These are phyloP conservation scores for Ctena decussata DNA, from an alignment of 2,888 invertebrate genomes.

Conservation along the genomic window DNA sequence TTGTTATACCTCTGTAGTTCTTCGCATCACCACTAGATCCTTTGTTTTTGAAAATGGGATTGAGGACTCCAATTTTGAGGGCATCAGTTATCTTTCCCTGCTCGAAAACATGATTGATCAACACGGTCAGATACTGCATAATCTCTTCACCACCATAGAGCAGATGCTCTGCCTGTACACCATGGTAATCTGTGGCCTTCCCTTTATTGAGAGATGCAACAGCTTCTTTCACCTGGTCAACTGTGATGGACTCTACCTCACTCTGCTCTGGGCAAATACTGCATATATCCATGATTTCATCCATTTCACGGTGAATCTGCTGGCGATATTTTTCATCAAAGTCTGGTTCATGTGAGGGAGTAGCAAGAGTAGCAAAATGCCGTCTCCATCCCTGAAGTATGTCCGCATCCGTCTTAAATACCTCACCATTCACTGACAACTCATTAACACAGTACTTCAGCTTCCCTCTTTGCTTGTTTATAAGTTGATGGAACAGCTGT, in stretches of 20 bases:
- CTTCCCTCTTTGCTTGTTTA: too few species aligned
- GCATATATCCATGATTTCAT: not conserved
- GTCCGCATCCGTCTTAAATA: too few species aligned
- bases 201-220: not conserved
- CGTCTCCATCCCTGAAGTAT: too few species aligned
- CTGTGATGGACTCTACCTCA: not conserved
- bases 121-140: not conserved
- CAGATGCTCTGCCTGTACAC: not conserved
- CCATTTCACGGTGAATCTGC: not conserved
- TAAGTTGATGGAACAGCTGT: not conserved
- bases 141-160: not conserved
- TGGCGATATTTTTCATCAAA: not conserved
- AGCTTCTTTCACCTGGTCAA: not conserved
- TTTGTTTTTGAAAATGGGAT: not conserved
- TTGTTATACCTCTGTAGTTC: not conserved
- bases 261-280: too few species aligned
- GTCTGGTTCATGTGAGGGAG: not conserved
- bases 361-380: too few species aligned
- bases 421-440: too few species aligned
- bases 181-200: not conserved
- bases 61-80: not conserved
- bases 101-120: not conserved
- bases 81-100: not conserved
- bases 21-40: not conserved
- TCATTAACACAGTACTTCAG: too few species aligned